Conservation (phyloP, 2,888 invertebrate species). For the Orthonevra nobilis region DNA sequence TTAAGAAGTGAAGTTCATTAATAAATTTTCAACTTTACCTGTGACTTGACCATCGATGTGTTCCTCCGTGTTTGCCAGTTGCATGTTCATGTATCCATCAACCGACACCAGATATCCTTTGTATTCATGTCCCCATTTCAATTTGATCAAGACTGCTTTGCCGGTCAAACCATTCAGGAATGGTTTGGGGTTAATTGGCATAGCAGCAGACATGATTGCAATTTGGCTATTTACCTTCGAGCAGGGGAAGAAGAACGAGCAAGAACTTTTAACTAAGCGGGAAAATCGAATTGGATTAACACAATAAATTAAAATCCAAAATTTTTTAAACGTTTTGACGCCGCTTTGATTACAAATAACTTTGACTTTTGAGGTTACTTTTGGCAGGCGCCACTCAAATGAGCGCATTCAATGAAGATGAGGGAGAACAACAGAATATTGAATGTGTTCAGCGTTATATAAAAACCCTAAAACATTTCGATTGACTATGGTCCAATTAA, state of each 20-base stretch:
- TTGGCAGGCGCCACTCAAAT: slow-evolving; percentile 15
- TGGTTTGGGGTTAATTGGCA: slow-evolving; percentile 99
- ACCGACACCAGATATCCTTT: slow-evolving; percentile 98
- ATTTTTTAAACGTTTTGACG: slow-evolving; percentile 29
- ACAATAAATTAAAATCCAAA: background rate
- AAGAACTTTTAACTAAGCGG: no score
- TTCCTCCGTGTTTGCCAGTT: slow-evolving; percentile 98
- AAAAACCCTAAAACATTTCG: no score
- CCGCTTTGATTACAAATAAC: slow-evolving; percentile 40
- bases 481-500: no score
- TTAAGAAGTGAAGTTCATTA: no score
- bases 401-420: slow-evolving; percentile 16
- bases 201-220: slow-evolving; percentile 84
- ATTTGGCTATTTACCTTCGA: slow-evolving; percentile 24
- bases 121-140: slow-evolving; percentile 99
- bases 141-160: slow-evolving; percentile 97
- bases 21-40: slow-evolving; percentile 81
- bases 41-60: slow-evolving; percentile 95
- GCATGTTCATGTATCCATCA: slow-evolving; percentile 99
- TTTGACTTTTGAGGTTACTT: slow-evolving; percentile 56
- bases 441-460: background rate
- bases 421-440: no score
- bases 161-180: slow-evolving; percentile 98
- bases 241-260: no score
- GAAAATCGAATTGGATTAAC: background rate